Conservation (phyloP, 2,113 vertebrate species). For the Vanacampus margaritifer region DNA sequence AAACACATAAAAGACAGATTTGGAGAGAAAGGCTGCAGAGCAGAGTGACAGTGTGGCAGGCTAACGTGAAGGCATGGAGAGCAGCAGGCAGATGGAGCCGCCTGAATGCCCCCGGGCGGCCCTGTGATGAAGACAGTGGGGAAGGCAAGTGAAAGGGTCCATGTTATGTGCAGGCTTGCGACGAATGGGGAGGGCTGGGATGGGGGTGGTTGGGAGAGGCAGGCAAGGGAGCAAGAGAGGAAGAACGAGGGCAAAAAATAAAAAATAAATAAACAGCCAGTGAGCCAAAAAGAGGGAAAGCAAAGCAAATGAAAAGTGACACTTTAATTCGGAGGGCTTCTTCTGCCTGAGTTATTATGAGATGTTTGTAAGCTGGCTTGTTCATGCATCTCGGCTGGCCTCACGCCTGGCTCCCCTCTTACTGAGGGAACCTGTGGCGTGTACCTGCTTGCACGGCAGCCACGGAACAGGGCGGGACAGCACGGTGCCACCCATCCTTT, state of each 20-base stretch:
- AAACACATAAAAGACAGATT: conserved; percentile 42
- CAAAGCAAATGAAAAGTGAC: conserved; percentile 79
- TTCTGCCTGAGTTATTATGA: conserved; percentile 76
- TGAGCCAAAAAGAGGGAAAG: conserved; percentile 70
- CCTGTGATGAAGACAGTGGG: conserved; percentile 66
- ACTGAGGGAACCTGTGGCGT: conserved; percentile 59
- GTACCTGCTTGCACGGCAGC: conserved; percentile 67
- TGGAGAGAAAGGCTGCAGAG: conserved; percentile 46
- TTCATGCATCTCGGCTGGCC: conserved; percentile 67
- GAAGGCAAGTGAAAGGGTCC: conserved; percentile 54
- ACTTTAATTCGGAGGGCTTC: conserved; percentile 76
- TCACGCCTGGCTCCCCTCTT: conserved; percentile 57
- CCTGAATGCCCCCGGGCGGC: conserved; percentile 62
- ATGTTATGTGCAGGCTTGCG: conserved; percentile 56
- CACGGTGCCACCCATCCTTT: conserved; percentile 50
- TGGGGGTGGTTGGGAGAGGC: conserved; percentile 25
- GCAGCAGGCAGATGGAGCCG: conserved; percentile 63
- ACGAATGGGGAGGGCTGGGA: conserved; percentile 27
- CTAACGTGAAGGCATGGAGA: conserved; percentile 48
- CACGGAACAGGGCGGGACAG: conserved; percentile 55
- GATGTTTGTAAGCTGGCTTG: conserved; percentile 77
- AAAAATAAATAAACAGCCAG: conserved; percentile 41
- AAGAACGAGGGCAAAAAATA: conserved; percentile 8
- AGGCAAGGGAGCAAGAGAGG: conserved; percentile 36
- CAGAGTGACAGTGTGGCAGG: conserved; percentile 52